phyloP scores from a whole-genome alignment of 2,888 invertebrate genomes.

The Euplagia quadripunctaria region DNA sequence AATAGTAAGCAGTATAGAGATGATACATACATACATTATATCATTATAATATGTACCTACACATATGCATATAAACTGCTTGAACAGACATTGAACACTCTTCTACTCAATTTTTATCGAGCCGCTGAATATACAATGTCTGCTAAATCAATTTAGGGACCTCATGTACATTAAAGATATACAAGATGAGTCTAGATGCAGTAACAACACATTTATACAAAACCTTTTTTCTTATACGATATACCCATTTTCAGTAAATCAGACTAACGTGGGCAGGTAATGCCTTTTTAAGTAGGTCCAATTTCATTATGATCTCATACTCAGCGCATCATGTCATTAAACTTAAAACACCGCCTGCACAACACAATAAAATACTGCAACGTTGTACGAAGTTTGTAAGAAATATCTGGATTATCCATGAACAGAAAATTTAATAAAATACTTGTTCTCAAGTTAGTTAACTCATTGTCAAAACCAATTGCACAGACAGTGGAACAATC shows the following conservation, averaged over 20 bases:
- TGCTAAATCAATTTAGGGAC: too few relatives aligned
- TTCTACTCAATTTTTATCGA: neutral
- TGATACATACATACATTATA: neutral
- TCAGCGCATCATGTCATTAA: conserved; percentile 20
- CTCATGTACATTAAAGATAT: too few relatives aligned
- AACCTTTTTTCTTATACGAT: neutral
- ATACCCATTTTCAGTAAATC: neutral
- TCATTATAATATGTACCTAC: neutral
- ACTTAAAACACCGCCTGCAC: conserved; percentile 17
- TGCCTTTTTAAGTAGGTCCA: conserved; percentile 29
- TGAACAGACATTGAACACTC: neutral
- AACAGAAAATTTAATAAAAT: conserved; percentile 23
- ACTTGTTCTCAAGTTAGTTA: conserved; percentile 20
- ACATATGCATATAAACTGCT: neutral
- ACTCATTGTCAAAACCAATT: conserved; percentile 42
- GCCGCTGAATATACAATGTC: neutral
- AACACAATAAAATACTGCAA: conserved; percentile 10
- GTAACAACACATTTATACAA: neutral
- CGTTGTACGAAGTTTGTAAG: conserved; percentile 13
- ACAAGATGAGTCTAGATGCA: neutral
- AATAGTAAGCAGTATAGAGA: neutral
- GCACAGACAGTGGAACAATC: conserved; percentile 19
- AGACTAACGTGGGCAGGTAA: conserved; percentile 29
- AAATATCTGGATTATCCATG: conserved; percentile 23
- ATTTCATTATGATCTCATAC: conserved; percentile 37